Percentiles rank a stretch among this genome's conserved stretches.
phyloP scores from a whole-genome alignment of 2,113 vertebrate genomes.

The Nycticorax nycticorax region DNA sequence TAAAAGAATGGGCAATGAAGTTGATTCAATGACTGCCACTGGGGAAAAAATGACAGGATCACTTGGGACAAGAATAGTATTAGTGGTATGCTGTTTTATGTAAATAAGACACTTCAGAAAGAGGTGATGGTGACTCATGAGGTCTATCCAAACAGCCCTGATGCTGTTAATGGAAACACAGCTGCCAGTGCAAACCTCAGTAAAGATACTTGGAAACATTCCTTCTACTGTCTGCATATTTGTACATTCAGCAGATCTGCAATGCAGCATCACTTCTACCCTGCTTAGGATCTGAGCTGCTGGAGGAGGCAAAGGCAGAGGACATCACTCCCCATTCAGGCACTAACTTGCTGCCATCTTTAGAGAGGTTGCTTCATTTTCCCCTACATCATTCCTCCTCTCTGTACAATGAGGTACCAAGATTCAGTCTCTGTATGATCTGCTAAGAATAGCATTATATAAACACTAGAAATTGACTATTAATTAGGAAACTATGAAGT shows the following conservation, averaged over 20 bases:
- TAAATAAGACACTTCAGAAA: background rate
- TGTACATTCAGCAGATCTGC: background rate
- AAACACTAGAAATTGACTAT: background rate
- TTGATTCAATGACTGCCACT: background rate
- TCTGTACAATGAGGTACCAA: background rate
- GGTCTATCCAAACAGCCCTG: accelerated
- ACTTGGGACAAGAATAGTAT: background rate
- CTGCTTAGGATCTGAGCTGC: background rate
- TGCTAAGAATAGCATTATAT: background rate
- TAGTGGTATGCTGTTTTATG: background rate
- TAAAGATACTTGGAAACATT: background rate
- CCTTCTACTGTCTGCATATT: accelerated
- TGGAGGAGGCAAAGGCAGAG: background rate
- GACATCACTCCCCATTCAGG: background rate
- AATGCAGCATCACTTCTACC: background rate
- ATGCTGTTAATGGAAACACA: background rate
- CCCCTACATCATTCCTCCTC: background rate
- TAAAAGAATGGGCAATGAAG: background rate
- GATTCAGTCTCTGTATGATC: background rate
- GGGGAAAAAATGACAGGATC: background rate
- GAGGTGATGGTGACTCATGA: background rate
- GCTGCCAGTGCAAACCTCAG: background rate
- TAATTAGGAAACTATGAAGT: background rate
- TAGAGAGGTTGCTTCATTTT: background rate
- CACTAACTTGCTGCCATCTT: background rate